Percentiles rank a stretch among this genome's conserved stretches.
Conservation (phyloP, 2,113 vertebrate species). For the Corydoras maculifer region DNA sequence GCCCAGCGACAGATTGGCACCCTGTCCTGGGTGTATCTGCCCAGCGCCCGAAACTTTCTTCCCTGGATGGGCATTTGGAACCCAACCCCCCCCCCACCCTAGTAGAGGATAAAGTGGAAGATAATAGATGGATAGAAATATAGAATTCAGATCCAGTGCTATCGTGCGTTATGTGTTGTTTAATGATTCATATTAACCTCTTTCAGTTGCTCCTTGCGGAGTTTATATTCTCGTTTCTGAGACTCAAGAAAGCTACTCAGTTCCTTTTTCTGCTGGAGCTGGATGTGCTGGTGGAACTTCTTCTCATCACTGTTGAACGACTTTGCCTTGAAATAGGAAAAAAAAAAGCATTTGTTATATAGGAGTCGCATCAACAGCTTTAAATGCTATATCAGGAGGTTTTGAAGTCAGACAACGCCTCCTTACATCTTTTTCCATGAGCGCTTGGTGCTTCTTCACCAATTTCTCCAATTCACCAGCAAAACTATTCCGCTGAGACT, state of each 20-base stretch:
- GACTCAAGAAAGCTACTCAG: slow-evolving; percentile 92
- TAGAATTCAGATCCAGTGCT: too few species aligned
- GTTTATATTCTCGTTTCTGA: slow-evolving; percentile 96
- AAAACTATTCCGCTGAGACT: slow-evolving; percentile 93
- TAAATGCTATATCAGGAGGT: too few species aligned
- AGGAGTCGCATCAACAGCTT: too few species aligned
- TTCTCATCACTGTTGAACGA: slow-evolving; percentile 92
- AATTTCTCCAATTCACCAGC: slow-evolving; percentile 96
- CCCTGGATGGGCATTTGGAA: too few species aligned
- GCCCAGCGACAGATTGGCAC: too few species aligned
- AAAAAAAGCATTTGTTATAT: slow-evolving; percentile 17
- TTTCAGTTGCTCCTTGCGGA: slow-evolving; percentile 96
- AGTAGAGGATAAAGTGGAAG: too few species aligned
- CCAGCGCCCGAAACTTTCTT: too few species aligned
- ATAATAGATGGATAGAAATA: too few species aligned
- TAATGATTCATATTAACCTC: slow-evolving; percentile 63
- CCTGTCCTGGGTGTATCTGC: too few species aligned
- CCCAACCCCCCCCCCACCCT: too few species aligned
- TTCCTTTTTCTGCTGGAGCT: slow-evolving; percentile 96
- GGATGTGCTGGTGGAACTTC: slow-evolving; percentile 98
- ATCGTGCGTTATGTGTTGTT: too few species aligned
- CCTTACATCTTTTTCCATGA: slow-evolving; percentile 95
- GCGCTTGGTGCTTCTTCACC: slow-evolving; percentile 90
- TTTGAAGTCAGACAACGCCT: background rate
- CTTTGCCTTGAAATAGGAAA: slow-evolving; percentile 76